phyloP scores from a whole-genome alignment of 92 coral and sea anemone genomes.

The Bergia sp. region DNA sequence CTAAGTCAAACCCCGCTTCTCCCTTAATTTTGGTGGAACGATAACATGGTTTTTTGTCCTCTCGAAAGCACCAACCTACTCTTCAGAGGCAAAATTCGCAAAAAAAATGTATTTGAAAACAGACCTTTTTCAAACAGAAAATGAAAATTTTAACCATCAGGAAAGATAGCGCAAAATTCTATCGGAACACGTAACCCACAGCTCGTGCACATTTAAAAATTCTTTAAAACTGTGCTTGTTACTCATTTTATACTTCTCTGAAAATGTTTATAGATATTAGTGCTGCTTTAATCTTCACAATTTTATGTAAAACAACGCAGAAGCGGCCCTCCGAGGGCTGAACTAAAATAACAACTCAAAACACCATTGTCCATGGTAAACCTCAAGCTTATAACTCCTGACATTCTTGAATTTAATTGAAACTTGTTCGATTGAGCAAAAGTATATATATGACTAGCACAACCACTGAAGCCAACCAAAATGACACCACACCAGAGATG shows the following conservation, averaged over 20 bases:
- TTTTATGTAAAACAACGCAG: neutral
- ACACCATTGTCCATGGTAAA: neutral
- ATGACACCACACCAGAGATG: neutral
- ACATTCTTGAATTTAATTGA: neutral
- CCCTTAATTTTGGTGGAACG: constrained; percentile 14
- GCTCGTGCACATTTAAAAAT: neutral
- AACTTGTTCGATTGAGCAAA: neutral
- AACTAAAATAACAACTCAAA: neutral
- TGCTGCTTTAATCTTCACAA: neutral
- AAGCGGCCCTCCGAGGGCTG: neutral
- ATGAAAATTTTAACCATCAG: constrained; percentile 1
- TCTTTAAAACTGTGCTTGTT: neutral
- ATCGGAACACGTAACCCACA: neutral
- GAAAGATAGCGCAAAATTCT: neutral
- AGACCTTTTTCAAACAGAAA: neutral
- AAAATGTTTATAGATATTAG: constrained; percentile 1
- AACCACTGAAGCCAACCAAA: constrained; percentile 1
- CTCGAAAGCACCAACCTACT: constrained; percentile 12
- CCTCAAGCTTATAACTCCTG: neutral
- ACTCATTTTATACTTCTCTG: constrained; percentile 6
- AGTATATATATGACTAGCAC: neutral
- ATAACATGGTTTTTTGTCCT: constrained; percentile 10
- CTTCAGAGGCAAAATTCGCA: constrained; percentile 13
- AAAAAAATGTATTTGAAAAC: constrained; percentile 1
- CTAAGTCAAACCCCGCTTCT: constrained; percentile 14